phyloP scores from a whole-genome alignment of 2,113 vertebrate species.

The Eretmochelys imbricata region DNA sequence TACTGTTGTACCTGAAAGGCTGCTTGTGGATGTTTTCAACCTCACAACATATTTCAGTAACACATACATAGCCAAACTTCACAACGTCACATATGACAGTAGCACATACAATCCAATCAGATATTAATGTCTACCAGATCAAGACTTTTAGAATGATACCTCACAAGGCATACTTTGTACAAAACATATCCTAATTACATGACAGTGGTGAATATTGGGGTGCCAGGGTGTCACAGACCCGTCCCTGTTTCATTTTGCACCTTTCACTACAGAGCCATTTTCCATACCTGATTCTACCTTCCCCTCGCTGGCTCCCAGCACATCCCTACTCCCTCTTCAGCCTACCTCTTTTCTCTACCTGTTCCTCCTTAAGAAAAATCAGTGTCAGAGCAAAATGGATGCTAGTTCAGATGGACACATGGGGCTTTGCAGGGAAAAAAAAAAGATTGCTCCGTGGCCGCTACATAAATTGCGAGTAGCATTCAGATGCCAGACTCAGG shows the following conservation, averaged over 20 bases:
- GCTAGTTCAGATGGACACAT: accelerated
- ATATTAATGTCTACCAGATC: too few relatives aligned
- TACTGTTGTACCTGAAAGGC: too few relatives aligned
- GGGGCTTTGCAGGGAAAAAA: not conserved
- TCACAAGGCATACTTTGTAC: too few relatives aligned
- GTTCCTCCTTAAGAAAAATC: not conserved
- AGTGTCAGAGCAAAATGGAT: not conserved
- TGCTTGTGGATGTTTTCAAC: too few relatives aligned
- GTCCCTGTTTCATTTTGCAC: not conserved
- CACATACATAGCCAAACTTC: too few relatives aligned
- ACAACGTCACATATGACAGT: too few relatives aligned
- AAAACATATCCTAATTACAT: too few relatives aligned
- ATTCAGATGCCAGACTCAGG: not conserved
- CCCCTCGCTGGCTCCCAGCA: not conserved
- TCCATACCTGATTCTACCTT: not conserved
- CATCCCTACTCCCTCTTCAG: not conserved
- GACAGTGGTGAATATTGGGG: too few relatives aligned
- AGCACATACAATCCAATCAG: too few relatives aligned
- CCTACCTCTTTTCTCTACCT: not conserved
- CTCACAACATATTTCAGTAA: too few relatives aligned
- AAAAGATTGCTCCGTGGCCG: not conserved
- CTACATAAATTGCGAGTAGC: not conserved
- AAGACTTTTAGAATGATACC: too few relatives aligned
- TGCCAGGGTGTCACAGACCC: too few relatives aligned
- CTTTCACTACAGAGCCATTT: not conserved